These are phyloP conservation scores for Andricus quercusramuli DNA, from an alignment of 2,888 invertebrate species.

Conservation along the genomic window DNA sequence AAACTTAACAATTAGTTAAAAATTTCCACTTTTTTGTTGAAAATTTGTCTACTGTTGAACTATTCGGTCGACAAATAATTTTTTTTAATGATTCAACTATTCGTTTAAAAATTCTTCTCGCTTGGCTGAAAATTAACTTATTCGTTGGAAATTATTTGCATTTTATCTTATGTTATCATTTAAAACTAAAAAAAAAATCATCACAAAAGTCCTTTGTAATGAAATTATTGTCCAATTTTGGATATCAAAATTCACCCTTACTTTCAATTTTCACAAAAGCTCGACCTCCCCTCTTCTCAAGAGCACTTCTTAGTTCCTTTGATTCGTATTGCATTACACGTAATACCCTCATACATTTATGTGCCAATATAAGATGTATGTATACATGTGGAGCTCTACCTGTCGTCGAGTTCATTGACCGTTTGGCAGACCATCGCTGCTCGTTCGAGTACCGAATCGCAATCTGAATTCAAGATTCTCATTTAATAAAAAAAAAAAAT, in stretches of 20 bases:
- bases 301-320: background rate
- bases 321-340: conserved; percentile 25
- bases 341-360: conserved; percentile 14
- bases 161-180: too few species aligned
- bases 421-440: conserved; percentile 11
- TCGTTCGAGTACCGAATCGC: conserved; percentile 30
- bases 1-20: too few species aligned
- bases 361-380: conserved; percentile 12
- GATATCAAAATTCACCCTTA: background rate
- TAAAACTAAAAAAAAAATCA: too few species aligned
- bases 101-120: too few species aligned
- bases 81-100: too few species aligned
- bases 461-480: conserved; percentile 1
- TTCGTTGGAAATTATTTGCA: too few species aligned
- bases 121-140: too few species aligned
- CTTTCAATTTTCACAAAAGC: background rate
- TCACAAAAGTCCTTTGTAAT: background rate
- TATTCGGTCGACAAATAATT: too few species aligned
- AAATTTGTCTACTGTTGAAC: too few species aligned
- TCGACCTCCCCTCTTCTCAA: background rate
- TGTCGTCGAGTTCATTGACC: conserved; percentile 24
- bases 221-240: background rate
- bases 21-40: too few species aligned
- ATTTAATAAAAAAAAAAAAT: background rate
- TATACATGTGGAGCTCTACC: conserved; percentile 18